Base-by-base conservation (phyloP, 2,113 vertebrate species). In the Ginglymostoma cirratum region DNA sequence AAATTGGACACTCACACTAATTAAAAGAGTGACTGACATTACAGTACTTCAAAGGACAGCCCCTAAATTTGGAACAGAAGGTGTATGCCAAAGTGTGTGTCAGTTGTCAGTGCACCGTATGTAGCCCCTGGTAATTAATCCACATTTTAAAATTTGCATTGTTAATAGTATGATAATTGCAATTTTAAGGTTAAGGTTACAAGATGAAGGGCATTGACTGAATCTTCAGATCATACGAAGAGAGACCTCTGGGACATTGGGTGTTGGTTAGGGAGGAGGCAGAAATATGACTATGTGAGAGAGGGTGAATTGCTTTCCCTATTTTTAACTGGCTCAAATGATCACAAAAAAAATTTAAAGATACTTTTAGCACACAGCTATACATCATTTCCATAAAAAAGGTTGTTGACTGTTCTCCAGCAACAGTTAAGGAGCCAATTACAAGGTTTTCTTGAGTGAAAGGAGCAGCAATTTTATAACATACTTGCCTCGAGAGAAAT, bases 91-190 rank as follows among this genome's bases (percentile, higher is more conserved):
- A 19, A 92, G 15, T 38, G 87, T 55, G n/a, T 61, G 87, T 65
- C 87, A 92, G n/a, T 92, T 92, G 87, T 65, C 87, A 65, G 30
- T n/a, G 15, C 30, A 65, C 52, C 87, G n/a, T 92, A 92, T 92
- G 87, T 61, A 65, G 55, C 27, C 55, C 65, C 30, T 55, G 5
- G 14, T 65, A 65, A 92, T 92, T 90, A 90, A 90, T 61, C 87
- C 3, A 5, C 52, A 90, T n/a, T 61, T 90, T 65, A 34, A 61
- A 65, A 92, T 65, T 65, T 89, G 55, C 72, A 76, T 76, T 76
- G 8, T 76, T 76, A 76, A 34, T 76, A 27, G 8, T n/a, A 34
- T 34, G 72, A 34, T 76, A 76, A 76, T 76, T 76, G 72, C 34
- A 76, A 34, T 34, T 12, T 34, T 12, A 76, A 34, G 72, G 10